Evolutionary conservation across 2,888 invertebrate species (phyloP).

Genomic region (Sericinus montela): DNA sequence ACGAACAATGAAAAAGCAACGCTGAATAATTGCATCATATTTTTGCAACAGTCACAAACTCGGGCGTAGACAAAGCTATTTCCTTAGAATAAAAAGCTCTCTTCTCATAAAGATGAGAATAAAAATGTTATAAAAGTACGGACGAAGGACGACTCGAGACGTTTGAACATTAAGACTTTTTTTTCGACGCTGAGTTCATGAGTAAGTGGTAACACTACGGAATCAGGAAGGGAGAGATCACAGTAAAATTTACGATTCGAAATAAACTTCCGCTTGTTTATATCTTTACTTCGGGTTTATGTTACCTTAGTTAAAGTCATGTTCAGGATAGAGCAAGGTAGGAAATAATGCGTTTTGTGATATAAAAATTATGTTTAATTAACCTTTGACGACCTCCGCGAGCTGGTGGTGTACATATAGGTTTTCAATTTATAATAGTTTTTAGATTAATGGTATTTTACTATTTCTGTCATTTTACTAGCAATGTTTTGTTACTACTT

Average conservation of each 20-base stretch:
- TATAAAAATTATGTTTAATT: too few species aligned
- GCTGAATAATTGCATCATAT: conserved; percentile 23
- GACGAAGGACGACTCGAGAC: conserved; percentile 12
- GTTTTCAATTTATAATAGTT: too few species aligned
- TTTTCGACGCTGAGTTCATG: conserved; percentile 6
- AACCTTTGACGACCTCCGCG: too few species aligned
- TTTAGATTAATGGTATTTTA: too few species aligned
- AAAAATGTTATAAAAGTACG: conserved; percentile 55
- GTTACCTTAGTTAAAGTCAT: too few species aligned
- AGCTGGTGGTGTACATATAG: too few species aligned
- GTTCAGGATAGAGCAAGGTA: too few species aligned
- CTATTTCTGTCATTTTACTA: too few species aligned
- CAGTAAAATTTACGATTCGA: conserved; percentile 3
- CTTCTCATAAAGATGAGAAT: conserved; percentile 42
- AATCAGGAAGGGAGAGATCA: neutral
- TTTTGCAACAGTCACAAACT: conserved; percentile 19
- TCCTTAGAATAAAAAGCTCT: conserved; percentile 43
- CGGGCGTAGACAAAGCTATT: conserved; percentile 40
- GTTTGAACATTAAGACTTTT: conserved; percentile 35
- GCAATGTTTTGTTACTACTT: too few species aligned
- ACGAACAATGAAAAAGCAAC: conserved; percentile 14
- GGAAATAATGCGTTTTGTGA: too few species aligned
- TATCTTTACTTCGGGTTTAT: neutral
- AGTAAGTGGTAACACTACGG: conserved; percentile 4
- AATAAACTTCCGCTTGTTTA: conserved; percentile 3